These are phyloP conservation scores for Albula goreensis DNA, from an alignment of 2,113 vertebrate species.

Conservation along the genomic window DNA sequence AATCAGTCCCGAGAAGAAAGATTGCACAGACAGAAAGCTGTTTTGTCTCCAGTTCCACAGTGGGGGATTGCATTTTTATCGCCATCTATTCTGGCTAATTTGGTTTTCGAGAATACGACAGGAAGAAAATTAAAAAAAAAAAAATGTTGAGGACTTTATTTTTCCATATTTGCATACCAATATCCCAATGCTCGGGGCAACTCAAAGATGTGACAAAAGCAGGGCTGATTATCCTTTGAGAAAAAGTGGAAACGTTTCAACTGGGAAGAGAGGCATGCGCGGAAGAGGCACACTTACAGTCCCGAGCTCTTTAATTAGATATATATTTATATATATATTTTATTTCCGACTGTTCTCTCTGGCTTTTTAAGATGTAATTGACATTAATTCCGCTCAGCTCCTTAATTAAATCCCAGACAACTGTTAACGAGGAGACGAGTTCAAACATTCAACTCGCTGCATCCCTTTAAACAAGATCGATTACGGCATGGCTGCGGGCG, in stretches of 20 bases:
- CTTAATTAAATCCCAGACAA: constrained; percentile 69
- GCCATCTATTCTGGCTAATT: constrained; percentile 31
- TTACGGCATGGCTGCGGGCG: constrained; percentile 55
- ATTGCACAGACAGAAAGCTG: neutral
- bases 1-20: too few species aligned
- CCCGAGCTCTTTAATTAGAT: constrained; percentile 56
- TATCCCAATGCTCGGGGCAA: constrained; percentile 52
- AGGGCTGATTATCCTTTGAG: constrained; percentile 38
- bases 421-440: constrained; percentile 62
- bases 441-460: constrained; percentile 64
- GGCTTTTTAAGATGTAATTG: constrained; percentile 54
- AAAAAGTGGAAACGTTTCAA: constrained; percentile 48
- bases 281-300: constrained; percentile 42
- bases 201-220: constrained; percentile 48
- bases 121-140: constrained; percentile 55
- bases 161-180: constrained; percentile 57
- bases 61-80: constrained; percentile 37
- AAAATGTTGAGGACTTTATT: constrained; percentile 53
- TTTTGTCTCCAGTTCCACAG: neutral
- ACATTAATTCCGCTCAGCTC: constrained; percentile 58
- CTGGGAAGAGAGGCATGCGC: constrained; percentile 19
- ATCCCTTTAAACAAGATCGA: constrained; percentile 65
- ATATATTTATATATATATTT: constrained; percentile 26
- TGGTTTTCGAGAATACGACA: constrained; percentile 31
- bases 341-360: constrained; percentile 30